Percentiles rank a stretch among this genome's conserved stretches.
Conservation (phyloP, 2,888 invertebrate species). For the Cataglyphis rosenhaueri region DNA sequence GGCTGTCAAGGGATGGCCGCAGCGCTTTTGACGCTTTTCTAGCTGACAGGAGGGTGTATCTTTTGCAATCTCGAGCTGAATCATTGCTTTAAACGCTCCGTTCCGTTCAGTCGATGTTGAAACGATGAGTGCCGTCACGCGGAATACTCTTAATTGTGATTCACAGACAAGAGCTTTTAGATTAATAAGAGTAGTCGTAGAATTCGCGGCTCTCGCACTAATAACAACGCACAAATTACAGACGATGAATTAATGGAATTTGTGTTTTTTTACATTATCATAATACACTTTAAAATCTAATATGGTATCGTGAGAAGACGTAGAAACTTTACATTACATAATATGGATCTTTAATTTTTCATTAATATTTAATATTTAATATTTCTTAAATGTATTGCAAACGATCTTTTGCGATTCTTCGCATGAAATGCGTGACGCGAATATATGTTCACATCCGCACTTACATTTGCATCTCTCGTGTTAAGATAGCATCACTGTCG, state of each 20-base stretch:
- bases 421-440: conserved; percentile 15
- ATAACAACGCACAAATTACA: too few species aligned
- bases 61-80: conserved; percentile 71
- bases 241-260: not conserved
- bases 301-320: not conserved
- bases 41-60: conserved; percentile 72
- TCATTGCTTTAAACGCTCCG: conserved; percentile 76
- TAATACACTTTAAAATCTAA: not conserved
- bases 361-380: not conserved
- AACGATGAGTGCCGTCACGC: conserved; percentile 53
- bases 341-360: not conserved
- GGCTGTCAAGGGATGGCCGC: conserved; percentile 81
- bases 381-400: not conserved
- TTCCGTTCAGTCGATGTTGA: conserved; percentile 61
- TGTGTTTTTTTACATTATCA: not conserved
- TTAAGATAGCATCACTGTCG: conserved; percentile 29
- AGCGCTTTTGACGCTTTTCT: conserved; percentile 77
- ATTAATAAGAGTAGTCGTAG: conserved; percentile 59
- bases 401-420: not conserved
- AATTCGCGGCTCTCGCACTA: not conserved
- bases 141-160: conserved; percentile 63
- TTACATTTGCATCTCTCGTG: conserved; percentile 40
- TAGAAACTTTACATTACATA: not conserved
- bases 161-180: conserved; percentile 52
- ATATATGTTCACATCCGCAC: not conserved